Evolutionary conservation across 2,888 invertebrate genomes (phyloP).

Genomic region (Shargacucullia verbasci): DNA sequence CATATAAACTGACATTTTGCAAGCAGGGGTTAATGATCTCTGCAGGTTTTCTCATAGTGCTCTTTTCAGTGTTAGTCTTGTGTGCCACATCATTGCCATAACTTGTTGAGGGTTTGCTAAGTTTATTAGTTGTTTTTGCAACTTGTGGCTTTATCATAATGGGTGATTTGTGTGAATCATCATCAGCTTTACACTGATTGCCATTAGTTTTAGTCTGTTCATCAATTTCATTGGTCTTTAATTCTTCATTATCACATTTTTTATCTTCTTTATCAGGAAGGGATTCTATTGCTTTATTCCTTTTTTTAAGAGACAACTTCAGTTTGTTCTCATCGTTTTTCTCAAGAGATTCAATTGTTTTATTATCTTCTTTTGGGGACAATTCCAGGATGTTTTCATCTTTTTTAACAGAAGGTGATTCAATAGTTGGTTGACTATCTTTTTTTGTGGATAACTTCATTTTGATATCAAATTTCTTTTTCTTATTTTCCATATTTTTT

Average conservation of each 20-base stretch:
- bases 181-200: background rate
- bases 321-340: slow-evolving; percentile 12
- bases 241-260: background rate
- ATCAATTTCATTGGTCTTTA: background rate
- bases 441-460: slow-evolving; percentile 9
- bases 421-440: background rate
- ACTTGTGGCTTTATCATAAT: slow-evolving; percentile 16
- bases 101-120: slow-evolving; percentile 45
- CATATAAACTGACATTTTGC: slow-evolving; percentile 76
- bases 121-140: slow-evolving; percentile 2
- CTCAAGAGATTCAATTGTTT: slow-evolving; percentile 2
- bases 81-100: slow-evolving; percentile 15
- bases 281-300: background rate
- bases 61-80: slow-evolving; percentile 7
- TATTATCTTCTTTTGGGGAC: slow-evolving; percentile 3
- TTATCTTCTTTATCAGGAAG: background rate
- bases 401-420: slow-evolving; percentile 4
- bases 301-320: slow-evolving; percentile 7
- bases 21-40: slow-evolving; percentile 71
- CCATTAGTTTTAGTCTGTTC: too few relatives aligned
- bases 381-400: slow-evolving; percentile 18
- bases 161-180: slow-evolving; percentile 5
- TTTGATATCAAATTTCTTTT: slow-evolving; percentile 37
- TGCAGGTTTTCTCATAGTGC: slow-evolving; percentile 6
- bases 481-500: slow-evolving; percentile 38